phyloP scores from a whole-genome alignment of 2,113 vertebrate genomes.

The Epinephelus fuscoguttatus region DNA sequence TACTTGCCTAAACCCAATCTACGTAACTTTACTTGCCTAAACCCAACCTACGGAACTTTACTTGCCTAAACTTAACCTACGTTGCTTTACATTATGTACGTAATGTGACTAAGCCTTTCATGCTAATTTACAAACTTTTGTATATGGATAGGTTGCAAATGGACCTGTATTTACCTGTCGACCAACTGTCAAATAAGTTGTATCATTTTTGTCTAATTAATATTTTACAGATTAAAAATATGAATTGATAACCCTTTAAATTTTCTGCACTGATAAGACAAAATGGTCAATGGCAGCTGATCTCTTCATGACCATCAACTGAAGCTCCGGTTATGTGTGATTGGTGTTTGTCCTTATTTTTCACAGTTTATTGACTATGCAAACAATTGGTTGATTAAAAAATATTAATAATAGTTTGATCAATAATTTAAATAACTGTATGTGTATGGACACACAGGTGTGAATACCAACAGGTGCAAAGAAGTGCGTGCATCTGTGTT shows the following conservation, averaged over 20 bases:
- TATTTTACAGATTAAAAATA: neutral
- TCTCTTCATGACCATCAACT: neutral
- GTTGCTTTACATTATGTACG: no score
- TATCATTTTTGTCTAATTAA: neutral
- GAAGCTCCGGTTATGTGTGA: neutral
- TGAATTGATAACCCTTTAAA: neutral
- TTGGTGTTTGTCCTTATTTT: neutral
- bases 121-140: no score
- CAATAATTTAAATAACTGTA: neutral
- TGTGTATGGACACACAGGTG: slow-evolving; percentile 1
- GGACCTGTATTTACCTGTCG: neutral
- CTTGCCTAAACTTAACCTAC: no score
- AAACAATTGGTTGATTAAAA: slow-evolving; percentile 2
- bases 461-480: neutral
- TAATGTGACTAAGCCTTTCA: no score
- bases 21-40: no score
- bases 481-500: neutral
- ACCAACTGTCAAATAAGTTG: neutral
- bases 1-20: no score
- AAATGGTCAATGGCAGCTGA: neutral
- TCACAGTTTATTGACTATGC: neutral
- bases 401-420: neutral
- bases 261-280: neutral
- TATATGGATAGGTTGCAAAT: no score
- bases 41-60: no score